Evolutionary conservation across 2,113 vertebrate species (phyloP).

Genomic region (Stictonetta naevosa): DNA sequence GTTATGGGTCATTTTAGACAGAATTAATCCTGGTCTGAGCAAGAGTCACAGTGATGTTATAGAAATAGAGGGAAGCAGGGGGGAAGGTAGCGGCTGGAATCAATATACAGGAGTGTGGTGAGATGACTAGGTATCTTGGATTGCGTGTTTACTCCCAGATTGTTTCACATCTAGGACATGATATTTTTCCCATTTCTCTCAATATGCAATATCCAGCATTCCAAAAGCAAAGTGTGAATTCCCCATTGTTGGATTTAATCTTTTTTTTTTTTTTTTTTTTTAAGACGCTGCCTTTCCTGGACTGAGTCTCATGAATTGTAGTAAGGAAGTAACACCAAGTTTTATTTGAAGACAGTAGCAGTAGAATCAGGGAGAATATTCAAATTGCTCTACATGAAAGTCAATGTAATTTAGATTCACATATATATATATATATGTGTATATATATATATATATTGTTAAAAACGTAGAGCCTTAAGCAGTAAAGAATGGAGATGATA

Average conservation of each 20-base stretch:
- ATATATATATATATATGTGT: neutral
- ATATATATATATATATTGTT: neutral
- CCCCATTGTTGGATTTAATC: neutral
- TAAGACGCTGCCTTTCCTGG: neutral
- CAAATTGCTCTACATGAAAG: neutral
- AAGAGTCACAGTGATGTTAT: neutral
- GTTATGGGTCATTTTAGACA: neutral
- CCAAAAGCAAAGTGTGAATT: neutral
- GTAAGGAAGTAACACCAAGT: neutral
- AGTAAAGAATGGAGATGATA: neutral
- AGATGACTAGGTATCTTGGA: neutral
- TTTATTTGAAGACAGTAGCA: neutral
- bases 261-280: neutral
- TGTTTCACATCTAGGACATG: neutral
- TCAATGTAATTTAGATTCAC: neutral
- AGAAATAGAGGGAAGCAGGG: neutral
- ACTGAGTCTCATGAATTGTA: neutral
- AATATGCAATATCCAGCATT: neutral
- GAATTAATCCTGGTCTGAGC: neutral
- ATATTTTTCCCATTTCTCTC: neutral
- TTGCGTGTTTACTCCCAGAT: neutral
- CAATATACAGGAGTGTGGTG: neutral
- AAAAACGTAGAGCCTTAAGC: neutral
- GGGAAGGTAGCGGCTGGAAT: neutral
- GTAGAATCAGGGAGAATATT: neutral